Conservation (phyloP, 2,888 invertebrate species). For the Caenorhabditis imperialis region DNA sequence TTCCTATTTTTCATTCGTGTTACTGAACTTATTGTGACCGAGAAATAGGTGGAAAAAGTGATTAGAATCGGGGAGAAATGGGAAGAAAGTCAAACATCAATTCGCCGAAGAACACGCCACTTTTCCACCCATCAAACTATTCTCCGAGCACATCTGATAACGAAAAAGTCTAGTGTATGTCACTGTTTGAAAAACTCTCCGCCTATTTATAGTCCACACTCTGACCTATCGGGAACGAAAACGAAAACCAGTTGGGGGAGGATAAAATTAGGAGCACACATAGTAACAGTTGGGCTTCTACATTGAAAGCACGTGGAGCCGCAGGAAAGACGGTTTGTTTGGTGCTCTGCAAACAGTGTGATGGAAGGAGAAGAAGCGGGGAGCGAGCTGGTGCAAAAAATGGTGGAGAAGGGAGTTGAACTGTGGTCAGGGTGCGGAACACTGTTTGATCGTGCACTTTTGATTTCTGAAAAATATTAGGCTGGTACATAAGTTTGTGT, state of each 20-base stretch:
- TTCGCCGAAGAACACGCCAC: conserved; percentile 6
- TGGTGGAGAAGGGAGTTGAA: conserved; percentile 9
- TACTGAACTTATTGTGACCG: too few relatives aligned
- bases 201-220: conserved; percentile 12
- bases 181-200: neutral
- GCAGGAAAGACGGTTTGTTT: conserved; percentile 14
- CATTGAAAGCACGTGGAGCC: conserved; percentile 33
- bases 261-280: conserved; percentile 8
- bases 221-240: conserved; percentile 3
- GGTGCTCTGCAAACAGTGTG: conserved; percentile 18
- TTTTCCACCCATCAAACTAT: conserved; percentile 9
- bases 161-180: neutral
- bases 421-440: conserved; percentile 12
- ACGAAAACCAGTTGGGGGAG: neutral
- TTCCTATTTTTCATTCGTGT: too few relatives aligned
- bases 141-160: conserved; percentile 9
- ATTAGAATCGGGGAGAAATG: neutral
- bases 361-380: neutral
- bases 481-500: too few relatives aligned
- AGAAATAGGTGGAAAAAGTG: too few relatives aligned
- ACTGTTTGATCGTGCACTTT: conserved; percentile 15
- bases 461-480: neutral
- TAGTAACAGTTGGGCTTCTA: neutral
- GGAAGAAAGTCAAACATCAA: conserved; percentile 8
- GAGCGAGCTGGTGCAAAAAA: conserved; percentile 17